Evolutionary conservation across 2,888 invertebrate species (phyloP).

Genomic region (Chrysodeixis includens): DNA sequence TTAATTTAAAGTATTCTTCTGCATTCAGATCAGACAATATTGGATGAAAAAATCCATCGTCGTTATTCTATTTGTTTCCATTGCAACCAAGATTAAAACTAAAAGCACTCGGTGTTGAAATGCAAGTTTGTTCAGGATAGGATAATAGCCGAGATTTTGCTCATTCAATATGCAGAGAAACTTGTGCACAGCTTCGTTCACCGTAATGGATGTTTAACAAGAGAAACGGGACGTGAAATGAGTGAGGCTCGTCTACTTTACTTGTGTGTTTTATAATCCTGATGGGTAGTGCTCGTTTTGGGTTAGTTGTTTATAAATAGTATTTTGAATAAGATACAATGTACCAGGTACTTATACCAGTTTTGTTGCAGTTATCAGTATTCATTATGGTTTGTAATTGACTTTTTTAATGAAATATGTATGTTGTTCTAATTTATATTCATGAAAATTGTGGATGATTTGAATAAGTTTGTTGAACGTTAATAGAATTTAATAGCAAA

Average conservation of each 20-base stretch:
- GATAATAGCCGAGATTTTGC: conserved; percentile 55
- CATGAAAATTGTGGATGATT: no score
- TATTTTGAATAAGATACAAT: no score
- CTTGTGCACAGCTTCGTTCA: conserved; percentile 22
- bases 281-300: conserved; percentile 7
- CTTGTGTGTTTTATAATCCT: conserved; percentile 20
- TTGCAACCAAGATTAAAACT: conserved; percentile 51
- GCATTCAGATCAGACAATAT: conserved; percentile 6
- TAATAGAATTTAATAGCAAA: no score
- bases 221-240: conserved; percentile 44
- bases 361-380: no score
- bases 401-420: no score
- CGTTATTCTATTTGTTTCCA: conserved; percentile 46
- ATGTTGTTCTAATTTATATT: no score
- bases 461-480: no score
- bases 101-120: conserved; percentile 52
- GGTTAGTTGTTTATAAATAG: not conserved
- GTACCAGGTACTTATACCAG: no score
- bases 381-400: no score
- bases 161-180: conserved; percentile 50
- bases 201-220: conserved; percentile 48
- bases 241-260: conserved; percentile 24
- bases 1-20: not conserved
- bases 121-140: conserved; percentile 53
- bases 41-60: conserved; percentile 9